A percentile compares a stretch with the other conserved stretches of the same genome.
Evolutionary conservation across 2,888 invertebrate genomes (phyloP).

Genomic region (Phyllotreta striolata): DNA sequence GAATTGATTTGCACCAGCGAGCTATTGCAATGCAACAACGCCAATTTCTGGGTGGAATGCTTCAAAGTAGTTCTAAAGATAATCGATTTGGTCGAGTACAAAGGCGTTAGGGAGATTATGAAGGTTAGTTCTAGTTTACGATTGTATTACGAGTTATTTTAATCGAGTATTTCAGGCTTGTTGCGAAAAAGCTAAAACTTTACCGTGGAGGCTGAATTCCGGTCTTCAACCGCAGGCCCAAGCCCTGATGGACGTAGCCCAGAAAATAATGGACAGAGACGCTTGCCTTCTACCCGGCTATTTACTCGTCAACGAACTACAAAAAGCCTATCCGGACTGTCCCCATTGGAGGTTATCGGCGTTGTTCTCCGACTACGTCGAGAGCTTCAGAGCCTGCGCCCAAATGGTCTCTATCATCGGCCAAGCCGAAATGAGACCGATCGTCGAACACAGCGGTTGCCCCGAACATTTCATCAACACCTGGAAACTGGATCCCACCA

Average conservation of each 20-base stretch:
- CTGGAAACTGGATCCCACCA: constrained; percentile 90
- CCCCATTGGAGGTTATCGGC: constrained; percentile 94
- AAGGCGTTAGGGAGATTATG: constrained; percentile 93
- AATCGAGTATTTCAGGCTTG: constrained; percentile 67
- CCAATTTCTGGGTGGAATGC: constrained; percentile 89
- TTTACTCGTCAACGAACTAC: constrained; percentile 94
- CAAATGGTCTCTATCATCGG: constrained; percentile 96
- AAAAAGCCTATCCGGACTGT: constrained; percentile 87
- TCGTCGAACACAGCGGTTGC: constrained; percentile 92
- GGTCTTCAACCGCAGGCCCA: constrained; percentile 83
- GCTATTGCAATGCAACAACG: constrained; percentile 80
- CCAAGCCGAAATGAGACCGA: constrained; percentile 89
- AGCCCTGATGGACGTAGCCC: constrained; percentile 81
- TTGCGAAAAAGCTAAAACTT: constrained; percentile 85
- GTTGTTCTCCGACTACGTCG: constrained; percentile 86
- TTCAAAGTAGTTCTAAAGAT: constrained; percentile 85
- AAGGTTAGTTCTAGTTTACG: constrained; percentile 65
- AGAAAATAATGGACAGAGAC: constrained; percentile 91
- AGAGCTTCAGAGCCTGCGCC: constrained; percentile 91
- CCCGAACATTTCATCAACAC: constrained; percentile 90
- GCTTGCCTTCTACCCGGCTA: constrained; percentile 93
- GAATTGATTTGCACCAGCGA: constrained; percentile 86
- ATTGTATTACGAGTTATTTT: background rate
- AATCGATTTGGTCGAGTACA: constrained; percentile 93
- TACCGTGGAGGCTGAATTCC: constrained; percentile 81